These are phyloP conservation scores for Rutpela maculata DNA, from an alignment of 2,888 invertebrate species.

Conservation along the genomic window DNA sequence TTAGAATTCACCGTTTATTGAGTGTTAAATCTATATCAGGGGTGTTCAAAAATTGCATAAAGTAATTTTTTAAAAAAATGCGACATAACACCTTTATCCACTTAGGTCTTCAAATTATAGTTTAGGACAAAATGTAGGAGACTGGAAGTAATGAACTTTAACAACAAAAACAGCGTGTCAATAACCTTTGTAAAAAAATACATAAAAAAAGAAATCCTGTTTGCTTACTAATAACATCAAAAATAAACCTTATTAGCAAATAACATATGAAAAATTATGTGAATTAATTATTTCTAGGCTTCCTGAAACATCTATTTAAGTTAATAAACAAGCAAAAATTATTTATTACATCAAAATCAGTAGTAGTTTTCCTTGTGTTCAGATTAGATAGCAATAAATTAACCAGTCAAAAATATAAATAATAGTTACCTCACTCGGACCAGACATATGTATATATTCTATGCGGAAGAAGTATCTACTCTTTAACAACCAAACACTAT, in stretches of 20 bases:
- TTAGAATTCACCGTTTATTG: too few relatives aligned
- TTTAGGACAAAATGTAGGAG: too few relatives aligned
- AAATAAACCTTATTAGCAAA: neutral
- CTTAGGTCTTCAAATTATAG: too few relatives aligned
- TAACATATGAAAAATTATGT: neutral
- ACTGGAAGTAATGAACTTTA: neutral
- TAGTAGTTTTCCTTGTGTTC: neutral
- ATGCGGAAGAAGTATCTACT: neutral
- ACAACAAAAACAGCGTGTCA: neutral
- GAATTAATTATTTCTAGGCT: neutral
- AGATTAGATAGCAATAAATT: neutral
- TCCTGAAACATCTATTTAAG: neutral
- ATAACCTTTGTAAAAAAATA: neutral
- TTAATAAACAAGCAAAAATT: neutral
- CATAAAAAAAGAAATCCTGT: neutral
- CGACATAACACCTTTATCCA: too few relatives aligned
- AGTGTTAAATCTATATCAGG: too few relatives aligned
- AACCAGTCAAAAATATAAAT: slow-evolving; percentile 10
- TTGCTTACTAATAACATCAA: neutral
- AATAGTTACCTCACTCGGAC: neutral
- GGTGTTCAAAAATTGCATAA: too few relatives aligned
- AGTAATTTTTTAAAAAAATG: too few relatives aligned
- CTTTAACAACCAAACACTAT: neutral
- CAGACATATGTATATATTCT: neutral
- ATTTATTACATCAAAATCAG: neutral